Evolutionary conservation across 2,888 invertebrate genomes (phyloP), one percentile per base, ranked within the genome.

Genomic region (Drosophila anomalata): DNA sequence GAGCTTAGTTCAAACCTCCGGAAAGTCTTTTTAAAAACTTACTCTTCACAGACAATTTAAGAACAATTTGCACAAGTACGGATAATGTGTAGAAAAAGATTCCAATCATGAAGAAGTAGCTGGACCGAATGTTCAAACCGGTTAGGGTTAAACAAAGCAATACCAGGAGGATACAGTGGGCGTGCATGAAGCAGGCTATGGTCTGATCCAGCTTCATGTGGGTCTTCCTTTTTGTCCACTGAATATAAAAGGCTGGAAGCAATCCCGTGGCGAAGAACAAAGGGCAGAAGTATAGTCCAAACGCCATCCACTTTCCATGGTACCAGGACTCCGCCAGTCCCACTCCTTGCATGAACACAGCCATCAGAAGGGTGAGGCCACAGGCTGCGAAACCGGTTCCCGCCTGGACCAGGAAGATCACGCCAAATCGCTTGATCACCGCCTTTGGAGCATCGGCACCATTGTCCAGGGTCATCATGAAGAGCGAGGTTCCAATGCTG

Each of bases 251-350:
- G 0, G 89, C 86, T 0, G 91, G 91, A 36, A 89, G 56, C 5
- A 91, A 55, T 0, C 89, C 81, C 65, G 90, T 66, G 2, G 76
- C 85, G 14, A 90, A 85, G 71, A 91, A 87, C 71, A 90, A 79
- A 5, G 92, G 90, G 55, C 90, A 90, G 61, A 90, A 90, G 72
- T 92, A 93, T 29, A 92, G 62, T 2, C 92, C 92, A 66, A 92
- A 91, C 4, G 94, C 89, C 66, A 94, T 90, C 90, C 92, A 93
- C 2, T 92, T 92, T 57, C 92, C 88, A 2, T 93, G 91, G 79
- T 93, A 95, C 94, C 94, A 95, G 54, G 93, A 92, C 92, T 94
- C 92, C 0, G 92, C 89, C 6, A 91, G 76, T 1, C 90, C 90
- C 12, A 90, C 72, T 1, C 77, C 85, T 56, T 91, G 90, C 33